These are phyloP conservation scores for Xiphorhynchus erythropygius DNA, from an alignment of 2,797 vertebrate species.

Conservation along the genomic window DNA sequence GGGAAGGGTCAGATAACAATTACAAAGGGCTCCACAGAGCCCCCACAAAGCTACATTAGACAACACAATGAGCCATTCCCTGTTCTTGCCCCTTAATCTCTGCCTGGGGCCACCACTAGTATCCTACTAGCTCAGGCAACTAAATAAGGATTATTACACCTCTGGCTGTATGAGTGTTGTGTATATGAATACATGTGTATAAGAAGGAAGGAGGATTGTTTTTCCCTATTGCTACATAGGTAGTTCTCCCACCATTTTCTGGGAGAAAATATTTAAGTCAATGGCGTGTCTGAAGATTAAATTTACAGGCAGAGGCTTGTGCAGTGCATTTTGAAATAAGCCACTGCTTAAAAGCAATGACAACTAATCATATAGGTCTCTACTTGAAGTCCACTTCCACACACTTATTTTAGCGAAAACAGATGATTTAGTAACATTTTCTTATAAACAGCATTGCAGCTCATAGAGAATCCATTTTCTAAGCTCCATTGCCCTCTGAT, in stretches of 20 bases:
- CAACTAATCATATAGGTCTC: neutral
- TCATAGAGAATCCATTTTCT: neutral
- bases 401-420: neutral
- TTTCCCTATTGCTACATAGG: neutral
- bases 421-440: neutral
- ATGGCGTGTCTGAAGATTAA: neutral
- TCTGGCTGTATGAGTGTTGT: neutral
- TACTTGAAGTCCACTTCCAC: neutral
- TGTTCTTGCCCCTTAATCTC: neutral
- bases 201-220: neutral
- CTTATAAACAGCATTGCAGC: neutral
- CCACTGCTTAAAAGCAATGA: neutral
- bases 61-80: neutral
- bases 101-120: neutral
- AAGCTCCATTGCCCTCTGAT: neutral
- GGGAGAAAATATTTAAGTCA: neutral
- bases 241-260: neutral
- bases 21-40: neutral
- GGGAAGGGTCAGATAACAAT: neutral
- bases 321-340: neutral
- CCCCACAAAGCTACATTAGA: neutral
- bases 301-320: neutral
- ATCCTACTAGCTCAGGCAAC: neutral
- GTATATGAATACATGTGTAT: too few relatives aligned
- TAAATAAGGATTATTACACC: neutral